Conservation (phyloP, 2,113 vertebrate genomes). For the Rhipidura dahli region DNA sequence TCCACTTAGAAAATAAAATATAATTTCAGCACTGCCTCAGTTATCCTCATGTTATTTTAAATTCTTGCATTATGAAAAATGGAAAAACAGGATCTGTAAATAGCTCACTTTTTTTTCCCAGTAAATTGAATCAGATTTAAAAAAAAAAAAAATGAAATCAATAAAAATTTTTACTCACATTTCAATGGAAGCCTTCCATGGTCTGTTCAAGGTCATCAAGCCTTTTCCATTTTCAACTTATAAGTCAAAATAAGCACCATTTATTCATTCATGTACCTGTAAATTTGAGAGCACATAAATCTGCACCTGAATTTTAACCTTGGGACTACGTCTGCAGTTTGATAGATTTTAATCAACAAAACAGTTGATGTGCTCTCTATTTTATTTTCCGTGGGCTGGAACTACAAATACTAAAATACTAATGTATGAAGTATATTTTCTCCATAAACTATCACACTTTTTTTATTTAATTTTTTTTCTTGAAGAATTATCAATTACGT, state of each 20-base stretch:
- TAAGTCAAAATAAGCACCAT: not conserved
- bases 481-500: not conserved
- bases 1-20: not conserved
- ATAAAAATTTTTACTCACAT: not conserved
- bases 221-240: not conserved
- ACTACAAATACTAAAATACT: not conserved
- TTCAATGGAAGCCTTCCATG: not conserved
- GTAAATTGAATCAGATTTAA: not conserved
- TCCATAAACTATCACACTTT: not conserved
- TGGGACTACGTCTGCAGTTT: not conserved
- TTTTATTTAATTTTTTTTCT: not conserved
- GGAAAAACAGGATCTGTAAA: not conserved
- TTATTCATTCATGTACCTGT: not conserved
- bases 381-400: not conserved
- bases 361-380: fast-evolving
- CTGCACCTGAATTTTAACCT: not conserved
- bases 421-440: not conserved
- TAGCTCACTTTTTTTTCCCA: not conserved
- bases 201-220: not conserved
- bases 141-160: not conserved
- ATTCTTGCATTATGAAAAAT: not conserved
- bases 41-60: not conserved
- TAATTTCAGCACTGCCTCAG: not conserved
- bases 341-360: not conserved
- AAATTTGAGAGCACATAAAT: not conserved